Evolutionary conservation across 2,797 vertebrate genomes (phyloP).

Genomic region (Tokudaia muenninki): DNA sequence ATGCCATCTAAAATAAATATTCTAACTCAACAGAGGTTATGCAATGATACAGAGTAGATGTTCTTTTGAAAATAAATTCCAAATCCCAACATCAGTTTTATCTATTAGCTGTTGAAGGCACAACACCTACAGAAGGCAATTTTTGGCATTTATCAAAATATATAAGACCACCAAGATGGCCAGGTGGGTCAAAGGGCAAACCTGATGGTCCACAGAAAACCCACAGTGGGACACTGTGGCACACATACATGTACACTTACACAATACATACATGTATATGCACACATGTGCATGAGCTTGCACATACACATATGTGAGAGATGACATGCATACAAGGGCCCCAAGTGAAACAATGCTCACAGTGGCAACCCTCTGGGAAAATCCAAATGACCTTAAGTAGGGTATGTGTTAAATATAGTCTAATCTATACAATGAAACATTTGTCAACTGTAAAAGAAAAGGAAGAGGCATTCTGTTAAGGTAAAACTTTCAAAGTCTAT

Average conservation of each 20-base stretch:
- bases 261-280: background rate
- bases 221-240: background rate
- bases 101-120: constrained; percentile 11
- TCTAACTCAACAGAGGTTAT: background rate
- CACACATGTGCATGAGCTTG: background rate
- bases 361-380: constrained; percentile 24
- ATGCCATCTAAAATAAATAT: constrained; percentile 9
- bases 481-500: background rate
- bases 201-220: background rate
- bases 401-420: background rate
- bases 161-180: background rate
- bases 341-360: background rate
- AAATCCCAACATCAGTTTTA: background rate
- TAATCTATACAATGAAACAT: constrained; percentile 17
- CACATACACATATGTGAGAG: background rate
- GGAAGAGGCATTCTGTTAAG: background rate
- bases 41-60: background rate
- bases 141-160: constrained; percentile 19
- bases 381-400: background rate
- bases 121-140: background rate
- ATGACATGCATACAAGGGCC: background rate
- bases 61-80: constrained; percentile 15
- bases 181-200: background rate
- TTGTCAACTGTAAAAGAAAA: background rate
- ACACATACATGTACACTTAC: background rate